phyloP scores from a whole-genome alignment of 2,888 invertebrate species.

The Synanthedon myopaeformis region DNA sequence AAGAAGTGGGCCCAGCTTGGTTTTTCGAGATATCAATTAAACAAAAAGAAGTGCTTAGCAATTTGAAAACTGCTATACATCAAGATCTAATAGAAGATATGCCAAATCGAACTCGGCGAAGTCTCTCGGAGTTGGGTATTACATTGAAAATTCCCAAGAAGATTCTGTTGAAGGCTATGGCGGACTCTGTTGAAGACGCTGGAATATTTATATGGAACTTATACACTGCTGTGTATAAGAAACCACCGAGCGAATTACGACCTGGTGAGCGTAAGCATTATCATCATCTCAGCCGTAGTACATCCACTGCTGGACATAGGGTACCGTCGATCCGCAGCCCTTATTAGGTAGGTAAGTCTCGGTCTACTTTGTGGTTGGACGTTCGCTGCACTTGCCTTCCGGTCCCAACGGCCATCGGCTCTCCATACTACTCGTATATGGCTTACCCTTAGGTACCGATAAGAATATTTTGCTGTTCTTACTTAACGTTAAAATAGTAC shows the following conservation, averaged over 20 bases:
- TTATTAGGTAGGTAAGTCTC: no score
- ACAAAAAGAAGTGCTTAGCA: constrained; percentile 32
- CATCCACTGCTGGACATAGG: no score
- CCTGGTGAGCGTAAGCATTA: constrained; percentile 9
- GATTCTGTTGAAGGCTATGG: constrained; percentile 41
- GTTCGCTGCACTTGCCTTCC: no score
- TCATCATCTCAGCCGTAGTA: no score
- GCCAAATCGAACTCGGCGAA: constrained; percentile 32
- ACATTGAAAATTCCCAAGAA: constrained; percentile 30
- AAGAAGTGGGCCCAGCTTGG: constrained; percentile 48
- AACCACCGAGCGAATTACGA: constrained; percentile 34
- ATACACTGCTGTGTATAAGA: constrained; percentile 39
- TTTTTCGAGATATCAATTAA: constrained; percentile 41
- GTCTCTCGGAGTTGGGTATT: constrained; percentile 41
- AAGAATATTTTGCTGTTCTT: no score
- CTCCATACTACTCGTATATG: no score
- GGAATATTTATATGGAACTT: constrained; percentile 60
- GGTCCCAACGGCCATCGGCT: no score
- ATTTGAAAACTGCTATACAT: constrained; percentile 38
- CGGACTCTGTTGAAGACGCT: constrained; percentile 34
- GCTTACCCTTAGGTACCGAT: no score
- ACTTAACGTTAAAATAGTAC: no score
- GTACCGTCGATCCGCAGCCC: no score
- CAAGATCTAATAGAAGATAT: constrained; percentile 51
- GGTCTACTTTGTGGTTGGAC: no score